Evolutionary conservation across 2,888 invertebrate genomes (phyloP), one percentile per base, ranked within the genome.

Genomic region (Melinaea marsaeus): DNA sequence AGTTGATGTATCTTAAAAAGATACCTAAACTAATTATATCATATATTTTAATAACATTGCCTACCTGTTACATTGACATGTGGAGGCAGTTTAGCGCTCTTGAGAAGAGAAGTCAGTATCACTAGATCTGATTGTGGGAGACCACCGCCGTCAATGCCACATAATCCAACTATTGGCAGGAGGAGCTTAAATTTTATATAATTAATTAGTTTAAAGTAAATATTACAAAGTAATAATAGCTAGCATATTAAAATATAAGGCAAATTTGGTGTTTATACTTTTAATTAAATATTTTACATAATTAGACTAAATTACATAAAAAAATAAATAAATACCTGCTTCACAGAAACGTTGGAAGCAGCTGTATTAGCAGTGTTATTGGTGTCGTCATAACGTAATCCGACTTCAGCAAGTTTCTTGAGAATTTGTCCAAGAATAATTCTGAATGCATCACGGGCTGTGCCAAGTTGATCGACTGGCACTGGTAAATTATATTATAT

Each of bases 91-190:
- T 94, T 94, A 42, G 94, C 93, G 78, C 93, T 93, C 76, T 96
- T 97, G 83, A 98, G 92, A 47, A 95, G 92, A 56, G 95, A 94
- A 47, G 95, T 94, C 71, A 97, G 91, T 47, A 94, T 93, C 59
- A 94, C 92, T 79, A 95, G 93, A 83, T 98, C 98, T 37, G 95
- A 92, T 73, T 94, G 93, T 33, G 94, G 93, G 68, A 96, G 92
- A 66, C 94, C 93, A 51, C 92, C 93, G 48, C 92, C 92, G 47
- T 92, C 92, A 45, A 94, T 93, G 64, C 93, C 93, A 81, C 95
- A 95, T 48, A 95, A 84, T 61, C 94, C 94, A 77, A 94, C 94
- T 71, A 95, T 92, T 34, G 95, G 93, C 48, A 94, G 91, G 70
- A 95, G 89, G 66, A 95, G 86, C 92, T 95, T 91, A 68, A 77